Percentiles rank a stretch among this genome's conserved stretches.
These are phyloP conservation scores for Pluvialis apricaria DNA, from an alignment of 2,113 vertebrate species.

Conservation along the genomic window DNA sequence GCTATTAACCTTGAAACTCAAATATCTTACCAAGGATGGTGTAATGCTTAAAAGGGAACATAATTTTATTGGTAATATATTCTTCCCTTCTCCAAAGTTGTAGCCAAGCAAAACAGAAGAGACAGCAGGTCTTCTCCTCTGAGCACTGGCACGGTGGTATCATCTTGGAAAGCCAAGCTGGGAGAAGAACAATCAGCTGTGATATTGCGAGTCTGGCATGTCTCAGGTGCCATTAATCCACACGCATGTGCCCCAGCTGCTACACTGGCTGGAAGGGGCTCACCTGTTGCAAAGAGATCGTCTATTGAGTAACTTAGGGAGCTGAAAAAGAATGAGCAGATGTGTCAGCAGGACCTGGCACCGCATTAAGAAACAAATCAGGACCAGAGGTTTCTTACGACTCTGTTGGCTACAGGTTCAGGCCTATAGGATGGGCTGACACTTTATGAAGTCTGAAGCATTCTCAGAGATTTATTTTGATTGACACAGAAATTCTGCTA, in stretches of 20 bases:
- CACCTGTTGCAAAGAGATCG: slow-evolving; percentile 46
- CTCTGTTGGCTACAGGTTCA: background rate
- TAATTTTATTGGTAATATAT: background rate
- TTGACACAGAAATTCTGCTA: background rate
- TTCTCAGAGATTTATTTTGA: background rate
- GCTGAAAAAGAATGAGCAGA: slow-evolving; percentile 22
- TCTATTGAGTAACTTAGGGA: background rate
- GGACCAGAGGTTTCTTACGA: background rate
- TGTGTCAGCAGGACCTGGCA: slow-evolving; percentile 47
- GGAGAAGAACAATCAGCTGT: slow-evolving; percentile 53
- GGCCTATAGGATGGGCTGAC: background rate
- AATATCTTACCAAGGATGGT: background rate
- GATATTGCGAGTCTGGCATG: slow-evolving; percentile 21
- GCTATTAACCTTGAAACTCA: slow-evolving; percentile 28
- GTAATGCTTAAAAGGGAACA: slow-evolving; percentile 10
- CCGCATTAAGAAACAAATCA: slow-evolving; percentile 33
- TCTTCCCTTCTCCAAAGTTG: background rate
- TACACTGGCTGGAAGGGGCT: slow-evolving; percentile 12
- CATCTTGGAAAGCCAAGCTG: slow-evolving; percentile 47
- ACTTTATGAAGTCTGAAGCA: background rate
- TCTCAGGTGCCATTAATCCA: slow-evolving; percentile 57
- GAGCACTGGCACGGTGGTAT: background rate
- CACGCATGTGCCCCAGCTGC: slow-evolving; percentile 11
- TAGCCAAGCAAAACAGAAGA: slow-evolving; percentile 51
- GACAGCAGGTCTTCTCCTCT: slow-evolving; percentile 58